These are phyloP conservation scores for Parotocinclus haroldoi DNA, from an alignment of 2,797 vertebrate species.

Conservation along the genomic window DNA sequence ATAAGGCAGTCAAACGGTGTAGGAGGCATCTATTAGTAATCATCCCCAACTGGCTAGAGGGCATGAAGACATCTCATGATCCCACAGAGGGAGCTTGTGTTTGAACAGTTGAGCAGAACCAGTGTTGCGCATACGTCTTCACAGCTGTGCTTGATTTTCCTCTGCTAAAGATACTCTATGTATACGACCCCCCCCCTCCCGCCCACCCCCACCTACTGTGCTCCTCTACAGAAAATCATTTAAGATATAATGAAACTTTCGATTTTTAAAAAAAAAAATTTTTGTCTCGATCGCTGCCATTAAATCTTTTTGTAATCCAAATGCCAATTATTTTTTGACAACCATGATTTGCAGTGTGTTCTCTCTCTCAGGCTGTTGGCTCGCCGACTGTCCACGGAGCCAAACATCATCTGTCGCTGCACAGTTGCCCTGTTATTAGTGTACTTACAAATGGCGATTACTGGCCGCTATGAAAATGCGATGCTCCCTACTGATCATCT, in stretches of 20 bases:
- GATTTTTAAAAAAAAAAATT: no score
- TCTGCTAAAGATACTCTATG: conserved; percentile 41
- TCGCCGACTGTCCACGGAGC: conserved; percentile 8
- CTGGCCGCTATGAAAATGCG: conserved; percentile 8
- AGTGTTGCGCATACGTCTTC: conserved; percentile 44
- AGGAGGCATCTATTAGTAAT: conserved; percentile 56
- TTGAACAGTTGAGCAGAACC: conserved; percentile 49
- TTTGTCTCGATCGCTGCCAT: conserved; percentile 24
- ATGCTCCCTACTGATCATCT: conserved; percentile 20
- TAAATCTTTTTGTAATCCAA: conserved; percentile 28
- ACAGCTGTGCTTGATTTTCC: conserved; percentile 53
- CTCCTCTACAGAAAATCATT: conserved; percentile 33
- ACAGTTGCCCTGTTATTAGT: conserved; percentile 32
- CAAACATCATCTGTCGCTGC: conserved; percentile 16
- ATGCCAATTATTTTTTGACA: conserved; percentile 33
- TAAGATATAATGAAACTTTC: conserved; percentile 1
- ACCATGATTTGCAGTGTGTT: conserved; percentile 18
- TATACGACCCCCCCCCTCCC: conserved; percentile 18
- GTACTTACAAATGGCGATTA: conserved; percentile 38
- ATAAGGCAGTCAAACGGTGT: conserved; percentile 46
- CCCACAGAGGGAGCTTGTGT: conserved; percentile 48
- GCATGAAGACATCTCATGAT: conserved; percentile 50
- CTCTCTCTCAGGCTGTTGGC: not conserved
- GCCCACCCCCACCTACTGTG: conserved; percentile 3
- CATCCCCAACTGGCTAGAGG: conserved; percentile 52